Conservation (phyloP, 2,888 invertebrate genomes). For the Unio delphinus region DNA sequence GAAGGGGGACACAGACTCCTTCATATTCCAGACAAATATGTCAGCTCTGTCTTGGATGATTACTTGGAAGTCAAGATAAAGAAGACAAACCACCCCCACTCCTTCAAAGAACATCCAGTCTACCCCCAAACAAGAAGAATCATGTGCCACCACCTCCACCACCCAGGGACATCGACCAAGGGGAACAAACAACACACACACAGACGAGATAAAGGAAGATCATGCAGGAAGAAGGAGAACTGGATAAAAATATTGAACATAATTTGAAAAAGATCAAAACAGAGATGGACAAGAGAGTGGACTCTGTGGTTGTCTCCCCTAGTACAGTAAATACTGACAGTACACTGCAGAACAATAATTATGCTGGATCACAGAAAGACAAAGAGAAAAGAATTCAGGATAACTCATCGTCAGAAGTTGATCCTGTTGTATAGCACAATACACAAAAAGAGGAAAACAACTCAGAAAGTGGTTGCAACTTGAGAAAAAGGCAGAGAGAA, state of each 20-base stretch:
- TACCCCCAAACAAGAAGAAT: conserved; percentile 21
- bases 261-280: conserved; percentile 62
- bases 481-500: conserved; percentile 58
- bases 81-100: conserved; percentile 39
- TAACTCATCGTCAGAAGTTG: too few species aligned
- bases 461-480: conserved; percentile 21
- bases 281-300: conserved; percentile 57
- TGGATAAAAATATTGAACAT: conserved; percentile 18
- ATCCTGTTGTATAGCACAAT: too few species aligned
- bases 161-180: conserved; percentile 10
- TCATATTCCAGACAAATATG: conserved; percentile 18
- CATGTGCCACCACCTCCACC: conserved; percentile 32
- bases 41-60: conserved; percentile 28
- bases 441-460: too few species aligned
- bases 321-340: too few species aligned
- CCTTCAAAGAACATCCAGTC: conserved; percentile 34
- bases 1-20: conserved; percentile 80
- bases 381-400: too few species aligned
- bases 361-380: too few species aligned
- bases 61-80: conserved; percentile 28
- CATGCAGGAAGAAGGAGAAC: conserved; percentile 50
- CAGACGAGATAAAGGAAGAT: conserved; percentile 61
- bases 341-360: too few species aligned
- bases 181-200: conserved; percentile 49
- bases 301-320: conserved; percentile 3